These are phyloP conservation scores for Clarias pachynema DNA, from an alignment of 2,797 vertebrate genomes.

Conservation along the genomic window DNA sequence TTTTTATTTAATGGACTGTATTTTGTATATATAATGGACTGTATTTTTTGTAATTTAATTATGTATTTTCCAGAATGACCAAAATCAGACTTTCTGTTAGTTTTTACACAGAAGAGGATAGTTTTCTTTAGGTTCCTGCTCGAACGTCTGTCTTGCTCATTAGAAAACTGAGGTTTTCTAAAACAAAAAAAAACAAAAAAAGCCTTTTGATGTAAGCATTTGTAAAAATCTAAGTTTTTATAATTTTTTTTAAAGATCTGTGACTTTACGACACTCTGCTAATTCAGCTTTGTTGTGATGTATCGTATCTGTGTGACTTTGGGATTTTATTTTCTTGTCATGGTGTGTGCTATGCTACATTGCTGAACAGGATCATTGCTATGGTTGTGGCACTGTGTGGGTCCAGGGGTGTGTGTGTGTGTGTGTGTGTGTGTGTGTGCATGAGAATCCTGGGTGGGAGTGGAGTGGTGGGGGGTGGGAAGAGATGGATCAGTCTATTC, in stretches of 20 bases:
- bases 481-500: constrained; percentile 52
- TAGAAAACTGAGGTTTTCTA: not conserved
- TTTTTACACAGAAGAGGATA: not conserved
- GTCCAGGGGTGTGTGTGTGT: constrained; percentile 22
- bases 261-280: not conserved
- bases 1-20: not conserved
- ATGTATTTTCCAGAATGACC: not conserved
- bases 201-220: not conserved
- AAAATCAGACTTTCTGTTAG: not conserved
- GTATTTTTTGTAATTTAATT: not conserved
- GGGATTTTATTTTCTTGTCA: not conserved
- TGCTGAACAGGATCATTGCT: not conserved
- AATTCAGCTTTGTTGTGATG: not conserved
- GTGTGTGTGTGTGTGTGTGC: constrained; percentile 8
- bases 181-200: not conserved
- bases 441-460: constrained; percentile 34
- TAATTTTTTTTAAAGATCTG: not conserved
- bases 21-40: not conserved
- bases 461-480: constrained; percentile 3
- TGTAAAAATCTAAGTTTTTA: not conserved
- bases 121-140: not conserved
- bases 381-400: not conserved
- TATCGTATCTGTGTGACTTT: not conserved
- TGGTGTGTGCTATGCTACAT: not conserved
- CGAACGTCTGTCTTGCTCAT: not conserved